Evolutionary conservation across 1,140 invertebrate genomes (phyloP).

Genomic region (Drosophila parabipectinata): DNA sequence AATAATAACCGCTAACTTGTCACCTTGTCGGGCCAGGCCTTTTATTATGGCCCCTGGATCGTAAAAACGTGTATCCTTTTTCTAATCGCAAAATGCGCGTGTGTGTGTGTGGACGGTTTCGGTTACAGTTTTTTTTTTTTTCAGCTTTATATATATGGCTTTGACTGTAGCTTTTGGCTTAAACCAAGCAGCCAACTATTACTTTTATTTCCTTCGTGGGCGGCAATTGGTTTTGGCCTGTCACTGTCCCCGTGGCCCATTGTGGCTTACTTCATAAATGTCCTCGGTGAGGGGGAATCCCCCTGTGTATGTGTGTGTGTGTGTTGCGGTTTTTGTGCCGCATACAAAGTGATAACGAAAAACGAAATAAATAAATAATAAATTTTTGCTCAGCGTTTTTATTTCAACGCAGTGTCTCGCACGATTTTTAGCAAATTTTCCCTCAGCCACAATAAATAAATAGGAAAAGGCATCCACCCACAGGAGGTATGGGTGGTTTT

Average conservation of each 20-base stretch:
- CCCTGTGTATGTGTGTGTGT: not conserved
- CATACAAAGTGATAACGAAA: slow-evolving; percentile 80
- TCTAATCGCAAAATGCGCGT: slow-evolving; percentile 74
- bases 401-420: slow-evolving; percentile 62
- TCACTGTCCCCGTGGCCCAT: slow-evolving; percentile 52
- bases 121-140: not conserved
- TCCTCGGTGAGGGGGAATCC: slow-evolving; percentile 3
- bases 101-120: too few species aligned
- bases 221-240: slow-evolving; percentile 47
- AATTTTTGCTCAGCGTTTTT: slow-evolving; percentile 61
- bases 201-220: slow-evolving; percentile 70
- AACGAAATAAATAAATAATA: slow-evolving; percentile 81
- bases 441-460: slow-evolving; percentile 34
- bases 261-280: slow-evolving; percentile 72
- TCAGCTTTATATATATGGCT: not conserved
- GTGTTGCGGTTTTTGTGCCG: slow-evolving; percentile 55
- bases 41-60: slow-evolving; percentile 57
- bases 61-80: slow-evolving; percentile 80
- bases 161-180: not conserved
- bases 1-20: slow-evolving; percentile 80
- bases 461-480: slow-evolving; percentile 1
- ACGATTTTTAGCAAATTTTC: slow-evolving; percentile 68
- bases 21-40: slow-evolving; percentile 37
- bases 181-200: slow-evolving; percentile 57
- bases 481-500: too few species aligned